Base-by-base conservation (phyloP, 1,140 invertebrate genomes). In the Triops cancriformis region DNA sequence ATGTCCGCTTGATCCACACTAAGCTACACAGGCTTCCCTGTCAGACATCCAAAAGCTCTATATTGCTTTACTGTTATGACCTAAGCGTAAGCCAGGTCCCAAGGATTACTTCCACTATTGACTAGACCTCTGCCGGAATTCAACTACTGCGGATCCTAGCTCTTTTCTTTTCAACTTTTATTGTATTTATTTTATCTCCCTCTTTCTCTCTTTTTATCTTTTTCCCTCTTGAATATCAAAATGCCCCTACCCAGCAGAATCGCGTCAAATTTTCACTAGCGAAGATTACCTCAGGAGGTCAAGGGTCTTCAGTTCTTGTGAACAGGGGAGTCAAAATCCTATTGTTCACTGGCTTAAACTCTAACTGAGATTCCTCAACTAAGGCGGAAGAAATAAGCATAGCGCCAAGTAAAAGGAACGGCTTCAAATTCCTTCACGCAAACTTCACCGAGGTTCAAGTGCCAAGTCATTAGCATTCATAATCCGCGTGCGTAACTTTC, bases 101-200 rank as follows among this genome's bases (percentile, higher is more conserved):
- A 64, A 64, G 51, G 51, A 64, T 64, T 64, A 64, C 51, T 64
- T 64, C 51, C 51, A 64, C 51, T 23, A 64, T 64, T 64, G n/a
- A 9, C 51, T 64, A 6, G 51, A 64, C 14, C 23, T 12, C 51
- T 64, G 7, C 9, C 51, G 7, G 51, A 10, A n/a, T 64, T 64
- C 51, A 64, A 64, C 51, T 64, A 64, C 23, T 23, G 9, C 51
- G 18, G 18, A 4, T 18, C 23, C 14, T 64, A n/a, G 51, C 5
- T n/a, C 51, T 18, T 18, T 64, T 18, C 18, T 18, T 2, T 6
- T 1, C 23, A n/a, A n/a, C 51, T 14, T 6, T 64, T 7, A 1
- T 23, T 1, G 2, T 23, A 1, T 64, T 23, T 64, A 0, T n/a
- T 64, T 23, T 64, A 0, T 64, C 51, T 64, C n/a, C 18, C 18